phyloP scores from a whole-genome alignment of 2,797 vertebrate genomes.

The Valencia hispanica region DNA sequence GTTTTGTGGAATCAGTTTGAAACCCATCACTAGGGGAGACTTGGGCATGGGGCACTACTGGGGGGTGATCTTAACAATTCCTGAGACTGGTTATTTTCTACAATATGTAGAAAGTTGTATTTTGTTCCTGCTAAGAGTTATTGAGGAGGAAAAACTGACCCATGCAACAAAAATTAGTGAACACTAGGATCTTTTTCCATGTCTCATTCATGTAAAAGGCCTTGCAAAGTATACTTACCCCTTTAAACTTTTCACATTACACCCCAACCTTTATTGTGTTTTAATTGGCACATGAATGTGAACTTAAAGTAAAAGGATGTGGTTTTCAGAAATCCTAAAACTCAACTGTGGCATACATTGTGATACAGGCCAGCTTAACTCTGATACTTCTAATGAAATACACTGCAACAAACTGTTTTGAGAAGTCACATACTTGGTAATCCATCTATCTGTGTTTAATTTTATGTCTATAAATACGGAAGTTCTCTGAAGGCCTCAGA shows the following conservation, averaged over 20 bases:
- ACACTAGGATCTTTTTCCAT: slow-evolving; percentile 4
- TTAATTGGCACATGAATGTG: background rate
- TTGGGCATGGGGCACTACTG: slow-evolving; percentile 4
- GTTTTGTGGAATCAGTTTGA: slow-evolving; percentile 50
- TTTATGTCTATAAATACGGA: background rate
- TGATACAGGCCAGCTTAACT: background rate
- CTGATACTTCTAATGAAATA: background rate
- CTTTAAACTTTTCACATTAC: background rate
- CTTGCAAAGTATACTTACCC: background rate
- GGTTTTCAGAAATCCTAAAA: too few species aligned
- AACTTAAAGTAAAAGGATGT: background rate
- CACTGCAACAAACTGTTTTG: background rate
- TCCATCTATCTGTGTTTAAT: background rate
- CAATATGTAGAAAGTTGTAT: slow-evolving; percentile 48
- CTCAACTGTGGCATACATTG: background rate
- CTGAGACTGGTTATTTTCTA: slow-evolving; percentile 59
- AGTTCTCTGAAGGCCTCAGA: background rate
- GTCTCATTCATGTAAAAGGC: background rate
- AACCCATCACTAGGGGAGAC: slow-evolving; percentile 24
- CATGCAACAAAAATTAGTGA: slow-evolving; percentile 26
- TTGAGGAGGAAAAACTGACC: slow-evolving; percentile 47
- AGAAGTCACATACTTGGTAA: background rate
- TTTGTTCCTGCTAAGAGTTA: slow-evolving; percentile 50
- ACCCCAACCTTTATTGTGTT: background rate
- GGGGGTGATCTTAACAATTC: slow-evolving; percentile 27